Evolutionary conservation across 2,113 vertebrate species (phyloP).

Genomic region (Mungos mungo): DNA sequence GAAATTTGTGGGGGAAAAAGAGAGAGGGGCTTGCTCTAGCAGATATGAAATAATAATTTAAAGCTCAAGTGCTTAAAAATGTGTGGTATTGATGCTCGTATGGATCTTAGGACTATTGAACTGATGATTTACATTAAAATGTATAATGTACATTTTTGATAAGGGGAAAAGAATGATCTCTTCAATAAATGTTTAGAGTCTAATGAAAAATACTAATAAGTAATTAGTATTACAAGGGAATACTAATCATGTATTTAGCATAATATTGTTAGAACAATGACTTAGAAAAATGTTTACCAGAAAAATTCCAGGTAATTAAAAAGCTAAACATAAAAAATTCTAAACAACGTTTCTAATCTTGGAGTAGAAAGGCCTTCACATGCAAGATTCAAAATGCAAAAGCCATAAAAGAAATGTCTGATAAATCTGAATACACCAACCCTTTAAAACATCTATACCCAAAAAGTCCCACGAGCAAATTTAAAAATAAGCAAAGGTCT

Average conservation of each 20-base stretch:
- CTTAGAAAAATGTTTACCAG: slow-evolving; percentile 36
- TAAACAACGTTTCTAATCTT: slow-evolving; percentile 35
- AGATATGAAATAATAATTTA: slow-evolving; percentile 18
- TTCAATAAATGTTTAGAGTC: background rate
- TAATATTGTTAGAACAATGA: slow-evolving; percentile 6
- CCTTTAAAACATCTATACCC: slow-evolving; percentile 15
- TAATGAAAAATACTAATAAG: slow-evolving; percentile 18
- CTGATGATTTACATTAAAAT: slow-evolving; percentile 11
- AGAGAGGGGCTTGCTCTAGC: background rate
- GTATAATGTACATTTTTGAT: background rate
- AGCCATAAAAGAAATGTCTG: slow-evolving; percentile 11
- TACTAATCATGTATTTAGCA: background rate
- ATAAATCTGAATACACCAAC: slow-evolving; percentile 1
- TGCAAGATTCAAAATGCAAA: slow-evolving; percentile 54
- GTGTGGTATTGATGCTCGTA: background rate
- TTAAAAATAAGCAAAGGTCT: slow-evolving; percentile 34
- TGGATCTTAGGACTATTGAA: slow-evolving; percentile 12
- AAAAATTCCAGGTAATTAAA: slow-evolving; percentile 10
- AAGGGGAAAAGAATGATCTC: slow-evolving; percentile 9
- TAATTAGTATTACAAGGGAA: background rate
- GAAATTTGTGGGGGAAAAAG: background rate
- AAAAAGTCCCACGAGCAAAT: slow-evolving; percentile 8
- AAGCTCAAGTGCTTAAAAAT: background rate
- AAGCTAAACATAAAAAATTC: slow-evolving; percentile 12
- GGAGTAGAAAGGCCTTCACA: background rate